These are phyloP conservation scores for Achlya flavicornis DNA, from an alignment of 2,888 invertebrate species.

Conservation along the genomic window DNA sequence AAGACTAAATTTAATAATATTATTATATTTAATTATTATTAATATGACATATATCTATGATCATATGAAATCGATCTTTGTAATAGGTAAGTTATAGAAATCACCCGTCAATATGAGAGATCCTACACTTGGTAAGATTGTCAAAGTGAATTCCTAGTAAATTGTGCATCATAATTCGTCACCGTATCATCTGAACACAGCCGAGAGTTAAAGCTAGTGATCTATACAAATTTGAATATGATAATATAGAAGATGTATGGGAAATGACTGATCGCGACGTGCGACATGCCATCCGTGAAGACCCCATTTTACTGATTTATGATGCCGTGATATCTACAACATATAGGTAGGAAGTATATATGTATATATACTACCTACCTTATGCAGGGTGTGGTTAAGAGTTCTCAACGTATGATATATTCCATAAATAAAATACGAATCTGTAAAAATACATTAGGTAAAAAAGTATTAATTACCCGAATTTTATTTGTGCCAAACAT, in stretches of 20 bases:
- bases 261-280: slow-evolving; percentile 57
- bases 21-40: no score
- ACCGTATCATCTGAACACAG: background rate
- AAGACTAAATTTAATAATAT: no score
- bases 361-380: background rate
- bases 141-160: background rate
- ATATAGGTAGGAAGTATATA: no score
- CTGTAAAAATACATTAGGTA: no score
- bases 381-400: background rate
- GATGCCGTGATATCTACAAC: slow-evolving; percentile 40
- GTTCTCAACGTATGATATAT: background rate
- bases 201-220: slow-evolving; percentile 8
- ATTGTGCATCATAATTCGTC: background rate
- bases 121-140: no score
- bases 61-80: no score
- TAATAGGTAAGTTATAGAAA: no score
- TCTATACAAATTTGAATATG: slow-evolving; percentile 9
- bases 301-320: slow-evolving; percentile 64
- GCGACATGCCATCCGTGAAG: slow-evolving; percentile 48
- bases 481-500: no score
- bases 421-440: no score
- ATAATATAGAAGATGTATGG: slow-evolving; percentile 36
- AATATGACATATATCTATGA: no score
- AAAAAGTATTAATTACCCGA: no score
- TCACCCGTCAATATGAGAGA: no score